Conservation (phyloP, 2,888 invertebrate genomes). For the Platyscelio sp. region DNA sequence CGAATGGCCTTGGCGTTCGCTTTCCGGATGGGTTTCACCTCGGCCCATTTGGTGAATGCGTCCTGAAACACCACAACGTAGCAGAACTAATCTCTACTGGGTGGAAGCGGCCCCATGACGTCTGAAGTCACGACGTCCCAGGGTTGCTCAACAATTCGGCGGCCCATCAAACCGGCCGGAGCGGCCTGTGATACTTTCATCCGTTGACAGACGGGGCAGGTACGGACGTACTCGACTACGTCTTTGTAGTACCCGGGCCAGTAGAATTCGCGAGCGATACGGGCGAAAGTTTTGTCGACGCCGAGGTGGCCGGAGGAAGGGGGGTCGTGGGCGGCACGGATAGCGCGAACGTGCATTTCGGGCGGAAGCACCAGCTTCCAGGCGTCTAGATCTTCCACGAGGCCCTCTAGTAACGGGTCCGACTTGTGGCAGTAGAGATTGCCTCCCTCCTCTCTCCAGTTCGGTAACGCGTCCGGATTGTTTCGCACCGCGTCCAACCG, state of each 20-base stretch:
- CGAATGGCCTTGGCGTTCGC: not conserved
- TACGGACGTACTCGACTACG: not conserved
- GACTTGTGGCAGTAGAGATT: not conserved
- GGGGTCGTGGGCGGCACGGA: not conserved
- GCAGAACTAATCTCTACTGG: not conserved
- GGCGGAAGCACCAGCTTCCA: conserved; percentile 12
- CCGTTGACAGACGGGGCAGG: not conserved
- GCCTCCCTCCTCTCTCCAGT: too few species aligned
- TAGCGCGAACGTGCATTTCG: too few species aligned
- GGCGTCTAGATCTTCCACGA: conserved; percentile 9
- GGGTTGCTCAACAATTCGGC: not conserved
- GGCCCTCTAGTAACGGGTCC: not conserved
- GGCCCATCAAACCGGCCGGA: not conserved
- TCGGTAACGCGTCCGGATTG: too few species aligned
- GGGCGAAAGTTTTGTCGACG: conserved; percentile 12
- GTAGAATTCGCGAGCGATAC: conserved; percentile 19
- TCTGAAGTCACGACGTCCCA: not conserved
- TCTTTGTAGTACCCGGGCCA: conserved; percentile 27
- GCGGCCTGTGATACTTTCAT: not conserved
- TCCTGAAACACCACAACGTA: conserved; percentile 21
- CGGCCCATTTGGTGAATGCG: conserved; percentile 15
- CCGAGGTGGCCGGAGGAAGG: conserved; percentile 11
- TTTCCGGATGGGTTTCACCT: not conserved
- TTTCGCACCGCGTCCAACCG: too few species aligned
- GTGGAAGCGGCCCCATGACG: conserved; percentile 24